Percentiles rank a stretch among this genome's conserved stretches.
phyloP scores from a whole-genome alignment of 2,113 vertebrate species.

The Sciurus niger region DNA sequence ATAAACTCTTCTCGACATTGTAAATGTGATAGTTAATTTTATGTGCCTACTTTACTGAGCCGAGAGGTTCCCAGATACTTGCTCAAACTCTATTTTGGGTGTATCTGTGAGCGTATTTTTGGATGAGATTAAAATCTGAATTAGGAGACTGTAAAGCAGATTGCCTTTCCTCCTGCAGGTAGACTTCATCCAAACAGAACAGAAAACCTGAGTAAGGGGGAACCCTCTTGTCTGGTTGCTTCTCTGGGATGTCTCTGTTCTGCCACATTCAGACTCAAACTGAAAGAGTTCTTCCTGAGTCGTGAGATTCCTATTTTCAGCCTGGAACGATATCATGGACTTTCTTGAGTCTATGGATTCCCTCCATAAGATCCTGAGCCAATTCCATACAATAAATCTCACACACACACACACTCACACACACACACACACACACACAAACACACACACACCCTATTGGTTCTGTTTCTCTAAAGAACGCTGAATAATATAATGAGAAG shows the following conservation, averaged over 20 bases:
- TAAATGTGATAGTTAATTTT: not conserved
- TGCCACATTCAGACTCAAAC: not conserved
- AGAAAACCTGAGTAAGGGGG: not conserved
- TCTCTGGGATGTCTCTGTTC: not conserved
- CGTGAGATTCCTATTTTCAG: not conserved
- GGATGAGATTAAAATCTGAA: not conserved
- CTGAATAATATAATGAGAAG: not conserved
- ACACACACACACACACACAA: not conserved
- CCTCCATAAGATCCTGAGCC: too few species aligned
- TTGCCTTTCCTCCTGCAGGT: too few species aligned
- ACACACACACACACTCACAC: not conserved
- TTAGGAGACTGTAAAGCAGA: not conserved
- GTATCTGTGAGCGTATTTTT: not conserved
- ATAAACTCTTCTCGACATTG: not conserved
- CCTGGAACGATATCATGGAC: not conserved
- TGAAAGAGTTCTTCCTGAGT: rapidly evolving
- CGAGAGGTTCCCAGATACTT: not conserved
- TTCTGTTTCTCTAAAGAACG: not conserved
- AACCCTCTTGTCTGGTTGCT: not conserved
- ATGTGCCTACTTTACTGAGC: not conserved
- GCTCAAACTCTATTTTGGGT: not conserved
- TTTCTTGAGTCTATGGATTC: not conserved
- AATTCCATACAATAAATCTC: not conserved
- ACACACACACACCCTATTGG: not conserved
- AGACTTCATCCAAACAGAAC: not conserved